phyloP scores from a whole-genome alignment of 2,888 invertebrate genomes.

The Drosophila subquinaria region DNA sequence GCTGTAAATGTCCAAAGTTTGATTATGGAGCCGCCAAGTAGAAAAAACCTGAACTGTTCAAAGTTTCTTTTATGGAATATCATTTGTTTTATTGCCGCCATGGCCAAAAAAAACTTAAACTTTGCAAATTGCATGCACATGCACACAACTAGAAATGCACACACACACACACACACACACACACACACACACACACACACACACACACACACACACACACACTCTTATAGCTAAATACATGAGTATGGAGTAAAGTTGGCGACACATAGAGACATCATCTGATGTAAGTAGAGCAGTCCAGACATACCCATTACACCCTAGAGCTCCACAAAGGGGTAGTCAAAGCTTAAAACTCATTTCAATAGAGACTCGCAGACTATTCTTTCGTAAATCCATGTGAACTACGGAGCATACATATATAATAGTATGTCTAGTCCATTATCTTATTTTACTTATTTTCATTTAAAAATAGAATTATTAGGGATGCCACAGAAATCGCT shows the following conservation, averaged over 20 bases:
- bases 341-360: neutral
- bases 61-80: conserved; percentile 72
- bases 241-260: conserved; percentile 5
- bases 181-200: neutral
- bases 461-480: too few species aligned
- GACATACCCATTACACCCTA: neutral
- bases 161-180: conserved; percentile 3
- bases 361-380: neutral
- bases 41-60: conserved; percentile 59
- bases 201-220: too few species aligned
- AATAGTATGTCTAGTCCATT: neutral
- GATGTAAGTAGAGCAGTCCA: conserved; percentile 11
- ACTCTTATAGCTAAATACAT: neutral
- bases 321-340: neutral
- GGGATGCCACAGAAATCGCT: too few species aligned
- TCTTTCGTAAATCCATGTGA: neutral
- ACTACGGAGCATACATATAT: neutral
- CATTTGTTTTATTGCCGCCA: conserved; percentile 76
- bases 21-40: conserved; percentile 60
- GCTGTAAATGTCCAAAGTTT: conserved; percentile 73
- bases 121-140: conserved; percentile 70
- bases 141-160: conserved; percentile 27
- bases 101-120: conserved; percentile 49
- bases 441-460: too few species aligned
- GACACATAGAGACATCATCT: conserved; percentile 28